phyloP scores from a whole-genome alignment of 2,113 vertebrate genomes.

The Typhlomys cinereus region DNA sequence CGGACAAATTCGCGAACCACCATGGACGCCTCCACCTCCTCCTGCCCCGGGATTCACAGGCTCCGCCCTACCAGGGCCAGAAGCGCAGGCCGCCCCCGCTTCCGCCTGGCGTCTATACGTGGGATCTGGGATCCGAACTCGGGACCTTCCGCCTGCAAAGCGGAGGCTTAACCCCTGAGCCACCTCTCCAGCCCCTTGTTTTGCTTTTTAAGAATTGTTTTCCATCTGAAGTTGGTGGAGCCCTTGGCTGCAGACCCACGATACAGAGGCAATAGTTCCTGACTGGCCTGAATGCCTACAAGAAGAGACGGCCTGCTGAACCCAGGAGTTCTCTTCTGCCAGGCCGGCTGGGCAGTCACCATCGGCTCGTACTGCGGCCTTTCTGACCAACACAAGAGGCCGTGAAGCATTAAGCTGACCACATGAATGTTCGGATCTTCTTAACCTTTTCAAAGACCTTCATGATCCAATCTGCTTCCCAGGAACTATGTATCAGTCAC shows the following conservation, averaged over 20 bases:
- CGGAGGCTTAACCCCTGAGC: too few species aligned
- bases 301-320: background rate
- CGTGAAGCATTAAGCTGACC: background rate
- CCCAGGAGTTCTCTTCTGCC: background rate
- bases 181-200: background rate
- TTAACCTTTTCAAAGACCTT: background rate
- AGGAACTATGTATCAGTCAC: background rate
- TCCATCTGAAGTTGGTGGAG: too few species aligned
- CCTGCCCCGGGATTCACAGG: too few species aligned
- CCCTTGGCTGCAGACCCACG: background rate
- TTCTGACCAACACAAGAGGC: background rate
- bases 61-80: too few species aligned
- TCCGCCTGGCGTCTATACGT: too few species aligned
- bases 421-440: background rate
- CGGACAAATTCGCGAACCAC: too few species aligned
- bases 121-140: too few species aligned
- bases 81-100: too few species aligned
- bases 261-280: background rate
- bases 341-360: background rate
- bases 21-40: too few species aligned
- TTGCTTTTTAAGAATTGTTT: too few species aligned
- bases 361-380: background rate
- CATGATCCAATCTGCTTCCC: background rate
- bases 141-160: too few species aligned
- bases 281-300: background rate